These are phyloP conservation scores for Pipistrellus pygmaeus DNA, from an alignment of 2,797 vertebrate species.

Conservation along the genomic window DNA sequence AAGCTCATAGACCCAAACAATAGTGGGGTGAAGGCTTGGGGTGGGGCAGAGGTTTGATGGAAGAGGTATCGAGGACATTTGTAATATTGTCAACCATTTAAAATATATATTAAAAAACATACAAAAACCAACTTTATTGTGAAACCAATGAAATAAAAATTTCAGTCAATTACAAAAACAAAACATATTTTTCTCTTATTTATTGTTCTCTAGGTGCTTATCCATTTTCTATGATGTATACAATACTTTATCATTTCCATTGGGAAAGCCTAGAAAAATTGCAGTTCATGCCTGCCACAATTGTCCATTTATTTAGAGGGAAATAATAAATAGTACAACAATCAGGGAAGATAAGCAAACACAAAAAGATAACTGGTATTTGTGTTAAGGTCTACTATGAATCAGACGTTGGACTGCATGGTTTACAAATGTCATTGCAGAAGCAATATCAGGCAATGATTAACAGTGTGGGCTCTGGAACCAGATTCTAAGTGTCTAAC, in stretches of 20 bases:
- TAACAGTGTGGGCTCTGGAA: not conserved
- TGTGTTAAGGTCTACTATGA: not conserved
- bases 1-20: not conserved
- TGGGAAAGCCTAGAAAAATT: not conserved
- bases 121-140: not conserved
- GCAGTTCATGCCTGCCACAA: not conserved
- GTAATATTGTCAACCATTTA: not conserved
- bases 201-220: not conserved
- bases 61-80: not conserved
- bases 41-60: not conserved
- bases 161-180: not conserved
- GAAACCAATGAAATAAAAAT: not conserved
- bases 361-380: constrained; percentile 17
- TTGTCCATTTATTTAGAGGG: constrained; percentile 47
- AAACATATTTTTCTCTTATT: constrained; percentile 11
- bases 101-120: not conserved
- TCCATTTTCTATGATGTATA: not conserved
- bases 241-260: not conserved
- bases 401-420: not conserved
- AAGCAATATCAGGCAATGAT: not conserved
- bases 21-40: not conserved
- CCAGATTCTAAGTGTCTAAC: not conserved
- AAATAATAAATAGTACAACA: constrained; percentile 16
- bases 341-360: constrained; percentile 18
- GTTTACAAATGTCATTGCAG: constrained; percentile 50